Evolutionary conservation across 2,797 vertebrate genomes (phyloP), one percentile per base, ranked within the genome.

Genomic region (Novumbra hubbsi): DNA sequence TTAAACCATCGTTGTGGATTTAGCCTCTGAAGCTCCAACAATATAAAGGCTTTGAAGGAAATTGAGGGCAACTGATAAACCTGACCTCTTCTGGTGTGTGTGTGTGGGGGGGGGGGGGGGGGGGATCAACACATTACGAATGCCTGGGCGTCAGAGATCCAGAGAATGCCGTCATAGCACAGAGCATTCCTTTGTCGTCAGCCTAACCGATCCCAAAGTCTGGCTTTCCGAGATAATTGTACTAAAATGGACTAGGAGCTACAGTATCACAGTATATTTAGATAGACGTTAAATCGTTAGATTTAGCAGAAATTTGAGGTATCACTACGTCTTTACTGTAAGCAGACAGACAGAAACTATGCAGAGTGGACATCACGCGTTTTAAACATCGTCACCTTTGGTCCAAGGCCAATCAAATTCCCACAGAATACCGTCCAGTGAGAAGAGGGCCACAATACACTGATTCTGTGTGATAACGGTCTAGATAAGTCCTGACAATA

Each of bases 41-140:
- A 66, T 70, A 60, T 49, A 17, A 19, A 19, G 49, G 73, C 68
- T 74, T 78, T 78, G 76, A 74, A 71, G 73, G 64, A 78, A 78
- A 78, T 78, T 71, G 68, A 74, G 76, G 72, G 68, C 72, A 62
- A 52, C 68, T 30, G 68, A 78, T 74, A 78, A 74, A 71, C 50
- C 63, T 67, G 76, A 78, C 72, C 73, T 68, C 49, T 34, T 34
- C 32, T 34, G 32, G 32, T 34, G 32, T 34, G 32, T 34, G 32
- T 34, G 32, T 34, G 32, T 34, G 32, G 2, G 32, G 2, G 5
- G 2, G 32, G 2, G 32, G 2, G 32, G 2, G 32, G 2, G 32
- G 2, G 32, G 2, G 32, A 2, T 2, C 32, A 34, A 27, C 68
- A 69, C 38, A 27, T 69, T 24, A 69, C 21, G 27, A 50, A 16